Conservation (phyloP, 2,113 vertebrate species). For the Murina feae region DNA sequence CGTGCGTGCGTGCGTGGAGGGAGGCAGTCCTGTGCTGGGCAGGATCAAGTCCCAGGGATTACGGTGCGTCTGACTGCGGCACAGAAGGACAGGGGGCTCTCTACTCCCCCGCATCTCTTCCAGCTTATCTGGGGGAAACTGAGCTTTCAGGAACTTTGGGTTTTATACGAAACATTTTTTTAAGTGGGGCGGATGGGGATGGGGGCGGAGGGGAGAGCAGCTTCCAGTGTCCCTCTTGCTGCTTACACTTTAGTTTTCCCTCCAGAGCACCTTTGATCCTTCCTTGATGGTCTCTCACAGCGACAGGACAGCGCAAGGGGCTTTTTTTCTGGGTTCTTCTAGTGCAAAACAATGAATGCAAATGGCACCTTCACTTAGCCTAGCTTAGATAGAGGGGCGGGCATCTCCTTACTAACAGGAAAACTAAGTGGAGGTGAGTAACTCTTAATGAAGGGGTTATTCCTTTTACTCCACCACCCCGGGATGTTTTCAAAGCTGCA, state of each 20-base stretch:
- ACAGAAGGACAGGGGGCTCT: accelerated
- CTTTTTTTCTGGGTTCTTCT: neutral
- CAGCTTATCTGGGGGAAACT: neutral
- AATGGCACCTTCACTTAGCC: neutral
- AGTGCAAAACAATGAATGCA: neutral
- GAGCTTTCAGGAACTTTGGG: neutral
- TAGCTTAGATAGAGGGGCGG: neutral
- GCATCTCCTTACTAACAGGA: neutral
- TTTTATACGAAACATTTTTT: neutral
- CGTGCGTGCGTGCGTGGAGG: no score
- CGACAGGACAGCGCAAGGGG: neutral
- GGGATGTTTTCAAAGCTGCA: neutral
- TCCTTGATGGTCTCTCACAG: neutral
- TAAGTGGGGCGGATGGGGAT: neutral
- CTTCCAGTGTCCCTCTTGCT: neutral
- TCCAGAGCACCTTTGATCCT: neutral
- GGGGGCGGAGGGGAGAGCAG: neutral
- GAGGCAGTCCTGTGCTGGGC: accelerated
- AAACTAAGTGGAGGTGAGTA: neutral
- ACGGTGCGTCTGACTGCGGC: neutral
- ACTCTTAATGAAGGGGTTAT: neutral
- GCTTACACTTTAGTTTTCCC: neutral
- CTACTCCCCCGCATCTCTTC: neutral
- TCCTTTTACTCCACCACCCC: neutral
- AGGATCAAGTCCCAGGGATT: neutral